Evolutionary conservation across 2,797 vertebrate species (phyloP), one percentile per base, ranked within the genome.

Genomic region (Hephaestus fuliginosus): DNA sequence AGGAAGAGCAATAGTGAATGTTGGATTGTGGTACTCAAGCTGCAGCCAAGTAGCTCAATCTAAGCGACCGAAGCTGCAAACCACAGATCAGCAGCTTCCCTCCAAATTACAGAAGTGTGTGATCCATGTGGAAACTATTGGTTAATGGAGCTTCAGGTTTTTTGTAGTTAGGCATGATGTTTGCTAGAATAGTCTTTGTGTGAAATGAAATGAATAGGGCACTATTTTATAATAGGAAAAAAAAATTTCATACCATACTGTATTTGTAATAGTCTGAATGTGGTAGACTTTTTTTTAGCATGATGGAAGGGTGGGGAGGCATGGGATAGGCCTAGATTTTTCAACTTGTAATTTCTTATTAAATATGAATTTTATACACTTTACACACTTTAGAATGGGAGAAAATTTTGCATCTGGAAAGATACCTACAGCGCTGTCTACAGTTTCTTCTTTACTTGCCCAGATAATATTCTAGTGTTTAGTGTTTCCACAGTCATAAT

Each of bases 161-260:
- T 83, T 78, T 86, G 84, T 87, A 89, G 70, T 74, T 91, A 81
- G 71, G 86, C 88, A 89, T 88, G 86, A 58, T 58, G 43, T 87
- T 67, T 85, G 49, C 65, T 78, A 78, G 72, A 67, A 68, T 70
- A 76, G 74, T 74, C 48, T 79, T 74, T 69, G 55, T 86, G 66
- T 78, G 36, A 51, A 78, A 80, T 77, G 3, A 53, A 58, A 60
- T 57, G 33, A 55, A 33, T 41, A 66, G 53, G 70, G 66, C 14
- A 74, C 44, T 52, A 57, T 83, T 86, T 90, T 83, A 63, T 83
- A 78, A 43, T 9, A 25, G 49, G 2, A 65, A 70, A 71, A 53
- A 64, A 55, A 0, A 5, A 36, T 80, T 83, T 84, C 51, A 41
- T 87, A 83, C 41, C 7, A 73, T 63, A 28, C 46, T 18, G 48